Conservation (phyloP, 2,797 vertebrate genomes). For the Lindbergichthys nudifrons region DNA sequence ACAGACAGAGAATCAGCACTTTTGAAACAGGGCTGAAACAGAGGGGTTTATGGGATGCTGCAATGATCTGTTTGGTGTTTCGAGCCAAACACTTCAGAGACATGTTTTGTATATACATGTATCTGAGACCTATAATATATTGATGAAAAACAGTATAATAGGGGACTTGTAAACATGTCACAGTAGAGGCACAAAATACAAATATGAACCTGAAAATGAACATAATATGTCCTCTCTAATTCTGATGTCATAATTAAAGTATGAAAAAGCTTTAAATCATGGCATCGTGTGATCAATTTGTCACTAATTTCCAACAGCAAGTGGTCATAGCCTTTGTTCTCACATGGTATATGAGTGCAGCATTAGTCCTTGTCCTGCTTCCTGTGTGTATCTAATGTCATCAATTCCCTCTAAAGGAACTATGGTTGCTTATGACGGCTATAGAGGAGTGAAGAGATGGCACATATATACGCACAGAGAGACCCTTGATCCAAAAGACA, state of each 20-base stretch:
- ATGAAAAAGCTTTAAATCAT: constrained; percentile 2
- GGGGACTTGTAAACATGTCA: too few species aligned
- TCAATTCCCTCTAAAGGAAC: constrained; percentile 32
- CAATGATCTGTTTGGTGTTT: too few species aligned
- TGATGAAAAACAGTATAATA: too few species aligned
- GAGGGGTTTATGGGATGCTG: too few species aligned
- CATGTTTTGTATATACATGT: too few species aligned
- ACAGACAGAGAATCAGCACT: too few species aligned
- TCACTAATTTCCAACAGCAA: not conserved
- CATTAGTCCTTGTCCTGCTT: not conserved
- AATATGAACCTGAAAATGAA: too few species aligned
- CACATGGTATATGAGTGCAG: not conserved
- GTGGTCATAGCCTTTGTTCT: not conserved
- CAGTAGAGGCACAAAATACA: too few species aligned
- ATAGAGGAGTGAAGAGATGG: constrained; percentile 15
- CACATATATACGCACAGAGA: constrained; percentile 33
- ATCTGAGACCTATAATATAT: too few species aligned
- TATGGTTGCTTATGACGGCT: constrained; percentile 31
- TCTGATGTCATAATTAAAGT: constrained; percentile 4
- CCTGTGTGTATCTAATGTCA: constrained; percentile 21
- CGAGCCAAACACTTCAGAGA: too few species aligned
- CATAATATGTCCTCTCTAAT: not conserved
- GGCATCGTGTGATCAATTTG: not conserved
- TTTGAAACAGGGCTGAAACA: too few species aligned
- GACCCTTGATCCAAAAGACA: constrained; percentile 58